phyloP scores from a whole-genome alignment of 2,113 vertebrate genomes.

The Chrysemys picta region DNA sequence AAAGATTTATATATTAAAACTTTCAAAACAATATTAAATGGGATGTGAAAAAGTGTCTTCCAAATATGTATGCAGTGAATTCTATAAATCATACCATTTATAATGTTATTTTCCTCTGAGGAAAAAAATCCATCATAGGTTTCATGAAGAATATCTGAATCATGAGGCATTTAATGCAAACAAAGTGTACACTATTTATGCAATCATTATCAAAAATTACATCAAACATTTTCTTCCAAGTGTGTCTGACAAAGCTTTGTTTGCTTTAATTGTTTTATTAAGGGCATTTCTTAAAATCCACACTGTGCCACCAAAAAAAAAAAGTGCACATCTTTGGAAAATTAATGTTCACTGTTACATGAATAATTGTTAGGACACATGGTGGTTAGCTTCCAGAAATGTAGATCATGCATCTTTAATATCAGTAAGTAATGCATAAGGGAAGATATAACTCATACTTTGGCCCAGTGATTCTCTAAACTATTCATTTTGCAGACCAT shows the following conservation, averaged over 20 bases:
- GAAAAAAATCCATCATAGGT: background rate
- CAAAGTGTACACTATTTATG: background rate
- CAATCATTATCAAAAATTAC: background rate
- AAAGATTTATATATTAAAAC: background rate
- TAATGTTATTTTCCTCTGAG: background rate
- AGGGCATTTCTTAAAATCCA: background rate
- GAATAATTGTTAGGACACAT: background rate
- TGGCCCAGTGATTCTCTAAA: background rate
- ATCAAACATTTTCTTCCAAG: background rate
- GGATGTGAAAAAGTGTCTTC: background rate
- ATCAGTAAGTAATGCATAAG: background rate
- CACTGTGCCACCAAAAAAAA: background rate
- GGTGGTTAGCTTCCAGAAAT: background rate
- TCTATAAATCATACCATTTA: background rate
- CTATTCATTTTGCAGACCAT: background rate
- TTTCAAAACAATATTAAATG: background rate
- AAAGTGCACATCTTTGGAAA: background rate
- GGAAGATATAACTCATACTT: background rate
- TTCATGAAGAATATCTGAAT: background rate
- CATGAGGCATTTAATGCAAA: background rate
- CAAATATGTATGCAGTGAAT: background rate
- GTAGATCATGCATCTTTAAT: background rate
- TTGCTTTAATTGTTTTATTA: background rate
- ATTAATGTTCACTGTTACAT: background rate
- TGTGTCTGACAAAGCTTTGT: background rate